Evolutionary conservation across 2,113 vertebrate genomes (phyloP), one percentile per base, ranked within the genome.

Genomic region (Pelmatolapia mariae): DNA sequence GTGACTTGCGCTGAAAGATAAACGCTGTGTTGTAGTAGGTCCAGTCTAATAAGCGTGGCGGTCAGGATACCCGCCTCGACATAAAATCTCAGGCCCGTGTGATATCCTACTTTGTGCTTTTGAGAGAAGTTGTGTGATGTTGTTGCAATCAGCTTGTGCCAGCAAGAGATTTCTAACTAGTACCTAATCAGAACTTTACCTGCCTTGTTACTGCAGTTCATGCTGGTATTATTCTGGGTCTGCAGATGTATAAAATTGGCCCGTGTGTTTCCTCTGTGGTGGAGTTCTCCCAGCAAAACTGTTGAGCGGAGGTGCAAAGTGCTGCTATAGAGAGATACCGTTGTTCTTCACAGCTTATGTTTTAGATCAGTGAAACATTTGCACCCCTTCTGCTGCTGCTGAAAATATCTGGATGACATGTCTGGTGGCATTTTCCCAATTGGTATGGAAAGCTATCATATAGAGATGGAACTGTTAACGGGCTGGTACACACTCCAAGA

Each of bases 211-310:
- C 73, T 52, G 73, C 18, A 13, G 73, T 33, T 19, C 73, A 0
- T 52, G 26, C 73, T 78, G 45, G 1, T 52, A 8, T 78, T 78
- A 78, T 31, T 47, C 45, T 52, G 73, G 43, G 5, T 1, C 45
- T 78, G 73, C 45, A 78, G 73, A 50, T 78, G 45, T 78, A 38
- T 80, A 38, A 81, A 71, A 84, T 79, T 76, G 80, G 82, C 68
- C 84, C 40, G 47, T 36, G 1, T 9, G 79, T n/a, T 24, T 83
- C 57, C 7, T 80, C 66, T 6, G 6, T 3, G 2, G 47, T 2
- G 16, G 11, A 10, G 29, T 78, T 78, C 45, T 9, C 45, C 45
- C 26, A n/a, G 73, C 26, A 78, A 52, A 22, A 56, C 16, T 12
- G 63, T 50, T 6, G 54, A 61, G 31, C 31, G 1, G 13, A 15